These are phyloP conservation scores for Thripadectes ignobilis DNA, from an alignment of 2,797 vertebrate species.

Conservation along the genomic window DNA sequence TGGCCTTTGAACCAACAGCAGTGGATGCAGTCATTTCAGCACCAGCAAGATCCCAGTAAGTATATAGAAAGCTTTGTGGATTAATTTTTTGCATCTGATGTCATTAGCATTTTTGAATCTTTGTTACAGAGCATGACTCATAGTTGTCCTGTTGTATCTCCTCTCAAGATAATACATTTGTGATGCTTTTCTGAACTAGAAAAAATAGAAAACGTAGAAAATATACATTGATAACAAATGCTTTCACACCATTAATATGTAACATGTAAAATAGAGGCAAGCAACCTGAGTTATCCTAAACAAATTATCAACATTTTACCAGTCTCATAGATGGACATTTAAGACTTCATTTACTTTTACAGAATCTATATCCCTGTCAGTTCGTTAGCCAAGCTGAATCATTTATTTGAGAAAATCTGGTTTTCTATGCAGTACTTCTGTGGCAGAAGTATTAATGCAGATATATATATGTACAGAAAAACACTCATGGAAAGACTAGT, in stretches of 20 bases:
- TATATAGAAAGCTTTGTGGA: constrained; percentile 43
- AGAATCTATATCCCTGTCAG: neutral
- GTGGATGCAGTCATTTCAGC: constrained; percentile 99
- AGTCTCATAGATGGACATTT: neutral
- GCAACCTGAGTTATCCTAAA: neutral
- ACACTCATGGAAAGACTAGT: neutral
- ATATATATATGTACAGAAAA: neutral
- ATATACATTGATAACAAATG: neutral
- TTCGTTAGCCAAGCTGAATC: neutral
- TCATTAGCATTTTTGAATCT: neutral
- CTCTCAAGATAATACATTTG: neutral
- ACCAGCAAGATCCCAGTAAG: constrained; percentile 98
- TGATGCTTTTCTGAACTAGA: neutral
- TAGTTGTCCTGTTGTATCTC: neutral
- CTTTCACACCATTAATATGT: neutral
- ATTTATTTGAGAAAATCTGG: neutral
- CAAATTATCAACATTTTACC: neutral
- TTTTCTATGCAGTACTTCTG: neutral
- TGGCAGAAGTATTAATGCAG: neutral
- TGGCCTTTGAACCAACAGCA: constrained; percentile 99
- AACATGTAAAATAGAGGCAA: neutral
- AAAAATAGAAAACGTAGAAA: neutral
- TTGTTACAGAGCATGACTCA: neutral
- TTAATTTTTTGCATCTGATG: neutral
- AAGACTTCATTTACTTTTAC: neutral